Conservation (phyloP, 2,888 invertebrate genomes). For the Proisotoma minuta region DNA sequence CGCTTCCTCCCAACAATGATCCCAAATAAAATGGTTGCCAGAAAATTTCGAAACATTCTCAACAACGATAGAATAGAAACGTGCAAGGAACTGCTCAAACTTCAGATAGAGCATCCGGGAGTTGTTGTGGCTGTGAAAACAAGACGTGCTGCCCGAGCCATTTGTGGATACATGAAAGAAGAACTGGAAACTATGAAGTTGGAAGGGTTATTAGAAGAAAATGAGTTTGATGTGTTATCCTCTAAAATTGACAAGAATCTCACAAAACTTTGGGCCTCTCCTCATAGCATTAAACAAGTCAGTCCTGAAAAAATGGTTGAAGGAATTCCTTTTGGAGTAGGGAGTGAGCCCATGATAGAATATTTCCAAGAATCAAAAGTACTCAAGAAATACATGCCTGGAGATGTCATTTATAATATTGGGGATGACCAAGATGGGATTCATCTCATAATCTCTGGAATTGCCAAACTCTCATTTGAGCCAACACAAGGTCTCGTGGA, state of each 20-base stretch:
- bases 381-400: conserved; percentile 49
- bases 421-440: conserved; percentile 52
- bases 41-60: conserved; percentile 47
- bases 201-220: conserved; percentile 60
- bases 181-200: conserved; percentile 52
- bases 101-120: conserved; percentile 59
- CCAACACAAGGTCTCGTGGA: conserved; percentile 52
- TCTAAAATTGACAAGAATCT: conserved; percentile 58
- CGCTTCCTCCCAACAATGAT: conserved; percentile 56
- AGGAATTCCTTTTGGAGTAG: conserved; percentile 42
- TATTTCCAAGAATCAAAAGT: conserved; percentile 12
- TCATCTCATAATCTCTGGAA: conserved; percentile 53
- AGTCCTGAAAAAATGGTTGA: conserved; percentile 50
- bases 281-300: conserved; percentile 36
- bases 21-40: conserved; percentile 50
- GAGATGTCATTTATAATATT: conserved; percentile 50
- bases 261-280: conserved; percentile 51
- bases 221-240: conserved; percentile 56
- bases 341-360: conserved; percentile 3
- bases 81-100: conserved; percentile 55
- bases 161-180: conserved; percentile 59
- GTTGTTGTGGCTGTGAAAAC: conserved; percentile 65
- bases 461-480: conserved; percentile 50
- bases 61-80: conserved; percentile 52
- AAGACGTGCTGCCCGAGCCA: conserved; percentile 60